Evolutionary conservation across 2,113 vertebrate genomes (phyloP).

Genomic region (Hyla sarda): DNA sequence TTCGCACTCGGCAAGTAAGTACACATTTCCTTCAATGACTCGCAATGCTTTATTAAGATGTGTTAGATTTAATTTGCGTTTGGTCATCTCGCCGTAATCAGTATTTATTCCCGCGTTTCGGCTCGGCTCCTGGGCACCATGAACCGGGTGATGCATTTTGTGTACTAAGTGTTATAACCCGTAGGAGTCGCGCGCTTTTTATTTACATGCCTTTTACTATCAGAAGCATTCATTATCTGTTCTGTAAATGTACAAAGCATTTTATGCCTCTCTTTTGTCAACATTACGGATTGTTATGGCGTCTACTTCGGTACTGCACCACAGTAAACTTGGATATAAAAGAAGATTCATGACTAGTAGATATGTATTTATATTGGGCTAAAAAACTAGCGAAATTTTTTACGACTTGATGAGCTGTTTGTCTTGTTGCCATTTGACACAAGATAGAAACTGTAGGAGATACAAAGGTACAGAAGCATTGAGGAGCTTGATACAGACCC

Average conservation of each 20-base stretch:
- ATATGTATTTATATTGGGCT: slow-evolving; percentile 6
- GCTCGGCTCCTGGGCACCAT: slow-evolving; percentile 33
- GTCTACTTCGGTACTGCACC: background rate
- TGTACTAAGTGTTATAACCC: slow-evolving; percentile 4
- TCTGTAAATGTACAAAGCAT: slow-evolving; percentile 1
- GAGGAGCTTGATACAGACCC: no score
- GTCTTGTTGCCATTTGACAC: background rate
- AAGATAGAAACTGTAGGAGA: no score
- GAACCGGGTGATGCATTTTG: background rate
- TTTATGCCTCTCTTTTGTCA: slow-evolving; percentile 1
- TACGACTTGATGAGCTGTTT: background rate
- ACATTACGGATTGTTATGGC: slow-evolving; percentile 8
- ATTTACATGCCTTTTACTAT: slow-evolving; percentile 14
- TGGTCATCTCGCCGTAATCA: slow-evolving; percentile 63
- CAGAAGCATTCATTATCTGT: slow-evolving; percentile 1
- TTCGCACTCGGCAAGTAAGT: slow-evolving; percentile 98
- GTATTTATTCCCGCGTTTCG: slow-evolving; percentile 54
- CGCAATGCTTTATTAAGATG: slow-evolving; percentile 66
- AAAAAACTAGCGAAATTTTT: background rate
- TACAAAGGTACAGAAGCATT: no score
- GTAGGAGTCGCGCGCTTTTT: background rate
- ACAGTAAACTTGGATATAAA: slow-evolving; percentile 12
- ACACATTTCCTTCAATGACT: slow-evolving; percentile 70
- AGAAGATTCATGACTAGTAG: background rate
- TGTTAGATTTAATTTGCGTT: slow-evolving; percentile 61